phyloP scores from a whole-genome alignment of 1,140 invertebrate genomes.

The Conopomorpha cramerella region DNA sequence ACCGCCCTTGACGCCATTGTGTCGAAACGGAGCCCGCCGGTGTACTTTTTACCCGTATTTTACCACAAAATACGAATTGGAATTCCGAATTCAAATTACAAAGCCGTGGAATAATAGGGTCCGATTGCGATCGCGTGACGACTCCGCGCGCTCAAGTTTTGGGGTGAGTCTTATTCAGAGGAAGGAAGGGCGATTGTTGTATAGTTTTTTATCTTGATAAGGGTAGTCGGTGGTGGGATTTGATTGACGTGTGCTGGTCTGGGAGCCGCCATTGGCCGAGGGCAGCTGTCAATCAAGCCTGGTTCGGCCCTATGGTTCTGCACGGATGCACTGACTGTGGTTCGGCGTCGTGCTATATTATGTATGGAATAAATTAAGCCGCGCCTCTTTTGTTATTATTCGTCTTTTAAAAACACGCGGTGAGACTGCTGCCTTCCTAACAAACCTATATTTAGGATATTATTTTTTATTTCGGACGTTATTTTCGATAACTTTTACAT shows the following conservation, averaged over 20 bases:
- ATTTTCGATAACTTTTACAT: not conserved
- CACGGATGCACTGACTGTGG: constrained; percentile 14
- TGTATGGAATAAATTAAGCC: not conserved
- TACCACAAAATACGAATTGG: constrained; percentile 59
- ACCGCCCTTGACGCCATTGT: constrained; percentile 60
- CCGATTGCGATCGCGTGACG: constrained; percentile 51
- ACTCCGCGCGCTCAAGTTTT: constrained; percentile 22
- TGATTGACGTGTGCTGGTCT: constrained; percentile 68
- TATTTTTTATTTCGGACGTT: not conserved
- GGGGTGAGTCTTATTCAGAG: constrained; percentile 12
- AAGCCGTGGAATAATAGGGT: constrained; percentile 56
- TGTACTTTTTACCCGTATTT: constrained; percentile 44
- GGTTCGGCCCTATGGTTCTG: constrained; percentile 25
- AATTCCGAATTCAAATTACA: constrained; percentile 61
- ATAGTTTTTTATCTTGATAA: constrained; percentile 6
- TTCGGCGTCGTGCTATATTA: not conserved
- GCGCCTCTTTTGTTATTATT: not conserved
- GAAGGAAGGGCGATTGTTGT: constrained; percentile 19
- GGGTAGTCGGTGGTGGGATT: constrained; percentile 27
- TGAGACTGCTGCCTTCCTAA: too few relatives aligned
- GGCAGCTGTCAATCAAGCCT: constrained; percentile 65
- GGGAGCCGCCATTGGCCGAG: constrained; percentile 66
- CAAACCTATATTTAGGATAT: not conserved
- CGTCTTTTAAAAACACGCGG: too few relatives aligned
- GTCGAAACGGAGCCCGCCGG: constrained; percentile 42